Conservation (phyloP, 1,140 invertebrate genomes). For the Tetramorium parvispinum region DNA sequence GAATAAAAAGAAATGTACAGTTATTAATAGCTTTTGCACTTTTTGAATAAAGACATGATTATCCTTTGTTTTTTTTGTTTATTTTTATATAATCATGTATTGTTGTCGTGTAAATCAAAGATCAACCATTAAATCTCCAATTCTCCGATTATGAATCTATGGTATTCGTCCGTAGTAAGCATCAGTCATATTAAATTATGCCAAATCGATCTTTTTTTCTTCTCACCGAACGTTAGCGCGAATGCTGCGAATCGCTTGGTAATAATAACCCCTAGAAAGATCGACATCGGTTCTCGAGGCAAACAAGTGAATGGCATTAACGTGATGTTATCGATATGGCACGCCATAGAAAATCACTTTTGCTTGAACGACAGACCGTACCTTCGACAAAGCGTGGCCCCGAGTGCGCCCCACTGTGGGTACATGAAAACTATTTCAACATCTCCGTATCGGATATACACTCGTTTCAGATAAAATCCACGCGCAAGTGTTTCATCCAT, state of each 20-base stretch:
- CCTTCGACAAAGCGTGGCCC: constrained; percentile 42
- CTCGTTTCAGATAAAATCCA: not conserved
- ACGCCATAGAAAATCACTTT: constrained; percentile 82
- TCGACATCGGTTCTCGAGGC: constrained; percentile 73
- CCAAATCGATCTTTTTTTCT: constrained; percentile 6
- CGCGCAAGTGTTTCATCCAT: constrained; percentile 26
- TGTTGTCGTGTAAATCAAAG: not conserved
- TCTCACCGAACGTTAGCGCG: constrained; percentile 26
- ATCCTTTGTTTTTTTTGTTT: not conserved
- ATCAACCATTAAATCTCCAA: not conserved
- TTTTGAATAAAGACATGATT: not conserved
- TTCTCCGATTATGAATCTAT: not conserved
- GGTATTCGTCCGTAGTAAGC: not conserved
- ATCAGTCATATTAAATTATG: not conserved
- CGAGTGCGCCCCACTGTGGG: constrained; percentile 67
- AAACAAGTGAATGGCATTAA: constrained; percentile 84
- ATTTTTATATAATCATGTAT: not conserved
- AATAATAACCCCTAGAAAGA: constrained; percentile 75
- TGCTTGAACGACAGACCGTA: constrained; percentile 60
- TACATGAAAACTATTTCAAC: constrained; percentile 81
- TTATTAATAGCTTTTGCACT: not conserved
- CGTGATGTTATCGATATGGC: constrained; percentile 76
- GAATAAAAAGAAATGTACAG: not conserved
- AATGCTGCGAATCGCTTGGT: constrained; percentile 40
- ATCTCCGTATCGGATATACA: constrained; percentile 58